Evolutionary conservation across 2,797 vertebrate genomes (phyloP).

Genomic region (Anabacerthia variegaticeps): DNA sequence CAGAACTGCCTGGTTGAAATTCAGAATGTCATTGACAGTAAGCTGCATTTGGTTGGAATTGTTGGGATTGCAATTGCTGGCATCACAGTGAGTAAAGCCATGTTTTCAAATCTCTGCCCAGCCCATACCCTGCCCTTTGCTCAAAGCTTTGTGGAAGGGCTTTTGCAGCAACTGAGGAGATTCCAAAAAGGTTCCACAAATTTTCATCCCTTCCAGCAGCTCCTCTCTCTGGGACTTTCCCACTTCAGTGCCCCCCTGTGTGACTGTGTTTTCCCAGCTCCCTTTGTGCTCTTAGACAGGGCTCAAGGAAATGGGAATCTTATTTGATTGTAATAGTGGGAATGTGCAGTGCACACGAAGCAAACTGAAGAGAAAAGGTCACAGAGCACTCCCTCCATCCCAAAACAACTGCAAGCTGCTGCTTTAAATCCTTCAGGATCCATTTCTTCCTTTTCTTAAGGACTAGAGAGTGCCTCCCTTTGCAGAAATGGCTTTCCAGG

Average conservation of each 20-base stretch:
- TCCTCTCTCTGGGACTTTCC: not conserved
- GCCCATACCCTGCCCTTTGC: not conserved
- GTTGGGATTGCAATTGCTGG: constrained; percentile 90
- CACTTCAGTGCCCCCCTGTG: not conserved
- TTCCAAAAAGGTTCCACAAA: not conserved
- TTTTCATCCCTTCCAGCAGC: not conserved
- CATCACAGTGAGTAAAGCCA: constrained; percentile 85
- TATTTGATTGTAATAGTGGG: not conserved
- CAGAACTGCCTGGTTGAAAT: constrained; percentile 89
- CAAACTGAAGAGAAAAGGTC: not conserved
- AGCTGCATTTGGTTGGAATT: constrained; percentile 90
- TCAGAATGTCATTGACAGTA: constrained; percentile 82
- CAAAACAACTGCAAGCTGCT: not conserved
- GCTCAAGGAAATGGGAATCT: not conserved
- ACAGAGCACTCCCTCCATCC: not conserved
- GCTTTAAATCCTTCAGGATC: not conserved
- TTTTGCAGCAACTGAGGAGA: not conserved
- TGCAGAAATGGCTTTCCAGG: not conserved
- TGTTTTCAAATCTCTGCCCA: not conserved
- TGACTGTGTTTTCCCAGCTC: not conserved
- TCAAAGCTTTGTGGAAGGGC: not conserved
- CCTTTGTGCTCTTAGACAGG: not conserved
- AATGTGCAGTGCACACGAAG: not conserved
- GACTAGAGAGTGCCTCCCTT: not conserved
- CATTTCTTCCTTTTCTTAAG: not conserved